phyloP scores from a whole-genome alignment of 2,113 vertebrate genomes.

The Aythya baeri region DNA sequence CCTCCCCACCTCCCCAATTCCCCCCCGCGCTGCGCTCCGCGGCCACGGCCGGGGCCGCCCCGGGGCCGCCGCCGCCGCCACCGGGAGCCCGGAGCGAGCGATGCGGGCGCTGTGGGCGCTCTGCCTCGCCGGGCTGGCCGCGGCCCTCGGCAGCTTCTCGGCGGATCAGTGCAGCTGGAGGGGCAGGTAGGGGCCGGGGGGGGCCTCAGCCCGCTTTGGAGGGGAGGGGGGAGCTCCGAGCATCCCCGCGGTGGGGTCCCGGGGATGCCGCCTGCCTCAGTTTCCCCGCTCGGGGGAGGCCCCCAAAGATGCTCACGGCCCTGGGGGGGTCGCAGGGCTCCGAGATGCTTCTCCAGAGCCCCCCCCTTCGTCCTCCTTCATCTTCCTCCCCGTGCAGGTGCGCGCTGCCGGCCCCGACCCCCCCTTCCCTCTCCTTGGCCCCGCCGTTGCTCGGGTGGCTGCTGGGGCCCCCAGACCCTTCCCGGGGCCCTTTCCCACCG shows the following conservation, averaged over 20 bases:
- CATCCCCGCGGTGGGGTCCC: background rate
- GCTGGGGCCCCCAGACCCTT: background rate
- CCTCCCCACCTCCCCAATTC: background rate
- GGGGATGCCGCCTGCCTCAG: background rate
- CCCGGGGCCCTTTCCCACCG: background rate
- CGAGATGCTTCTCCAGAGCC: background rate
- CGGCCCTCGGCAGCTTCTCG: constrained; percentile 70
- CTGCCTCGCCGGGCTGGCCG: constrained; percentile 75
- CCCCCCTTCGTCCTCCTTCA: background rate
- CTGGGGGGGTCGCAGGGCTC: background rate
- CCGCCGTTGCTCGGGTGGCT: background rate
- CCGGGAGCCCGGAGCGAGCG: background rate
- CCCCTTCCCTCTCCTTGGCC: background rate
- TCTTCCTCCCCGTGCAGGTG: background rate
- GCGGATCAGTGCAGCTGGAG: constrained; percentile 89
- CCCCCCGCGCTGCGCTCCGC: background rate
- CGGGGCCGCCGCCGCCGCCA: background rate
- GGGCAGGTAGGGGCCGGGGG: constrained; percentile 79
- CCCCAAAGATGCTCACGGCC: background rate
- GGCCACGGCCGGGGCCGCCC: background rate
- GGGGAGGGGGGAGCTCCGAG: background rate
- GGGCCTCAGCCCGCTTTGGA: too few species aligned
- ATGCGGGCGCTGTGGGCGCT: constrained; percentile 62
- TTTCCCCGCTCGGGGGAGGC: background rate
- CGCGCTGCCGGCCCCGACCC: background rate